These are phyloP conservation scores for Elymnias hypermnestra DNA, from an alignment of 1,140 invertebrate genomes.

Conservation along the genomic window DNA sequence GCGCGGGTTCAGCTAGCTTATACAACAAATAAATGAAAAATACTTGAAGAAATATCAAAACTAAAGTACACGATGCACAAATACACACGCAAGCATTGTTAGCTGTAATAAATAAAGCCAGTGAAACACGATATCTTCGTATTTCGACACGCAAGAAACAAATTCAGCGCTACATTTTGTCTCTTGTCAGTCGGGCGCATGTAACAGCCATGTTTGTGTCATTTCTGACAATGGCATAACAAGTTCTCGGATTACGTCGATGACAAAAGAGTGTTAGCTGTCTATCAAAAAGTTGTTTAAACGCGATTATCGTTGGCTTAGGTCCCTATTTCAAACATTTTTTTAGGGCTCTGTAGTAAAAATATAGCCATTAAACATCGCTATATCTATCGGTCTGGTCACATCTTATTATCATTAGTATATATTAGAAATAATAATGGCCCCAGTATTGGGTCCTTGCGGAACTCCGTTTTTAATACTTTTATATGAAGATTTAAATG, in stretches of 20 bases:
- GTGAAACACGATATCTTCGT: constrained; percentile 5
- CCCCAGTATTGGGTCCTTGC: too few species aligned
- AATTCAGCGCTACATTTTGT: constrained; percentile 15
- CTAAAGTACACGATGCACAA: not conserved
- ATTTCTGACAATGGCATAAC: constrained; percentile 16
- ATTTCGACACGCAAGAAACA: constrained; percentile 4
- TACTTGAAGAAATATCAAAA: not conserved
- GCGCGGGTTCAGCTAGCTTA: too few species aligned
- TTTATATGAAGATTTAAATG: too few species aligned
- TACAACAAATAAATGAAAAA: too few species aligned
- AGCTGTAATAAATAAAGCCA: not conserved
- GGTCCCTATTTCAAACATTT: not conserved
- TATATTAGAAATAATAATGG: too few species aligned
- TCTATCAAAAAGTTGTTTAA: not conserved
- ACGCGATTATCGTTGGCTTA: not conserved
- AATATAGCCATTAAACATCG: too few species aligned
- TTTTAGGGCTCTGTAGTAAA: too few species aligned
- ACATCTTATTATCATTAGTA: too few species aligned
- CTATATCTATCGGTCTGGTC: too few species aligned
- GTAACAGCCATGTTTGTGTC: constrained; percentile 4
- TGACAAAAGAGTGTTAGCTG: constrained; percentile 4
- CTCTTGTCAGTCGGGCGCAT: constrained; percentile 7
- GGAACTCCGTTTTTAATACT: too few species aligned
- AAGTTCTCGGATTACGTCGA: constrained; percentile 18
- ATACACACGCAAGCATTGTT: not conserved